phyloP scores from a whole-genome alignment of 2,888 invertebrate species.

The Andrena minutula region DNA sequence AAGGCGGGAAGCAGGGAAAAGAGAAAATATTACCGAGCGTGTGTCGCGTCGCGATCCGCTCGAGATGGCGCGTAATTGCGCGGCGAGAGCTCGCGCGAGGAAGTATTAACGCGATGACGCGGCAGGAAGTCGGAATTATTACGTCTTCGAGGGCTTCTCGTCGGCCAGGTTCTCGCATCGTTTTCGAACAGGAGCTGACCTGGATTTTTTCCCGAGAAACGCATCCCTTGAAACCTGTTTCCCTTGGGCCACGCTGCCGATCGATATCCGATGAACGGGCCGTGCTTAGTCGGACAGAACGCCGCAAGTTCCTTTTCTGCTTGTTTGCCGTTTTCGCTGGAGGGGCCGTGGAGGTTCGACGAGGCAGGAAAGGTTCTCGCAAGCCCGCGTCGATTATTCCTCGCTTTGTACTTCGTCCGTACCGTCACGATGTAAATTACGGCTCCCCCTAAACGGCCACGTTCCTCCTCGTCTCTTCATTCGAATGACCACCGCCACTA shows the following conservation, averaged over 20 bases:
- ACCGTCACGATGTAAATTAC: conserved; percentile 63
- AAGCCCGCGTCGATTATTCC: conserved; percentile 58
- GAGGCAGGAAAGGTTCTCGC: background rate
- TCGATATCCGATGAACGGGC: no score
- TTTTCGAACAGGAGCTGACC: background rate
- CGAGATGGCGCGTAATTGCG: conserved; percentile 32
- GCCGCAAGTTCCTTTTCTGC: no score
- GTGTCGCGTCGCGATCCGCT: conserved; percentile 7
- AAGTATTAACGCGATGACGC: conserved; percentile 17
- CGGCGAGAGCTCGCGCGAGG: conserved; percentile 16
- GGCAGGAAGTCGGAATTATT: conserved; percentile 35
- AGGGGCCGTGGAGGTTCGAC: background rate
- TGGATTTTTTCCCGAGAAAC: no score
- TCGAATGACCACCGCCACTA: conserved; percentile 58
- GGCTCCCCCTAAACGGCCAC: conserved; percentile 55
- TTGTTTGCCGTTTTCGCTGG: no score
- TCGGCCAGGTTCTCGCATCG: background rate
- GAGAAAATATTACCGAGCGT: conserved; percentile 12
- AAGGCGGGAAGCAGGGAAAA: background rate
- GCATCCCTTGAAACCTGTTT: no score
- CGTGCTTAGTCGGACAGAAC: no score
- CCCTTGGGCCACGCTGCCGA: no score
- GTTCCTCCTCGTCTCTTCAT: conserved; percentile 63
- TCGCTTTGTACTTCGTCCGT: conserved; percentile 53
- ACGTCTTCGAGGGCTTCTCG: conserved; percentile 24